Base-by-base conservation (phyloP, 2,797 vertebrate species). In the Halcyon badia region DNA sequence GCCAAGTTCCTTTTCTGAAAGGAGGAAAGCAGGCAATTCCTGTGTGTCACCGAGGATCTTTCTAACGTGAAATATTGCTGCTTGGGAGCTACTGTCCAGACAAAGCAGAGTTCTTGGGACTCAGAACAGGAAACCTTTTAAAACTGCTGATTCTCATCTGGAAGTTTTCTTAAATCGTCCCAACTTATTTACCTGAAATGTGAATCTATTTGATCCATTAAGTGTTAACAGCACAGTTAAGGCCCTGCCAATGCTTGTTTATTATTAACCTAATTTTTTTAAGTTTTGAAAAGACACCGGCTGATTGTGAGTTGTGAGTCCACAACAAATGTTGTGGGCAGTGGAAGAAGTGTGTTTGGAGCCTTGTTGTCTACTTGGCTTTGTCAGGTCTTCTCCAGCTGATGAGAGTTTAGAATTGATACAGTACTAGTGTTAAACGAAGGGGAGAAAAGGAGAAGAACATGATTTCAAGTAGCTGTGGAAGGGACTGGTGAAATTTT, bases 291-390 rank as follows among this genome's bases (percentile, higher is more conserved):
- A 65, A 35, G 42, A 2, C 16, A 20, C 46, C 42, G 5, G 17
- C 5, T 42, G 19, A 13, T 28, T 7, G 9, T 0, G 2, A 41
- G 44, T 18, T 68, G 5, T 41, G 52, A 24, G 66, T 30, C 33
- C 1, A 0, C 8, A 4, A 41, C 21, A 51, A 39, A 6, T 0
- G 0, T 2, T 0, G 0, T 2, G 37, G 37, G 51, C 39, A 10
- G 61, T 24, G 5, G 11, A 22, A 52, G 28, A n/a, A 2, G 19
- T 24, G 7, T 12, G 17, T 26, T 2, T 31, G n/a, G 58, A 19
- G 52, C 6, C 4, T 11, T 33, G 44, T 30, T 81, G 16, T 18
- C 18, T 1, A 0, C 41, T 57, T 69, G 20, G 15, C 62, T 65
- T 68, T 33, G 19, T 52, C 22, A 13, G 28, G 3, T 72, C 51